phyloP scores from a whole-genome alignment of 1,140 invertebrate genomes.

The Wiebesia pumilae region DNA sequence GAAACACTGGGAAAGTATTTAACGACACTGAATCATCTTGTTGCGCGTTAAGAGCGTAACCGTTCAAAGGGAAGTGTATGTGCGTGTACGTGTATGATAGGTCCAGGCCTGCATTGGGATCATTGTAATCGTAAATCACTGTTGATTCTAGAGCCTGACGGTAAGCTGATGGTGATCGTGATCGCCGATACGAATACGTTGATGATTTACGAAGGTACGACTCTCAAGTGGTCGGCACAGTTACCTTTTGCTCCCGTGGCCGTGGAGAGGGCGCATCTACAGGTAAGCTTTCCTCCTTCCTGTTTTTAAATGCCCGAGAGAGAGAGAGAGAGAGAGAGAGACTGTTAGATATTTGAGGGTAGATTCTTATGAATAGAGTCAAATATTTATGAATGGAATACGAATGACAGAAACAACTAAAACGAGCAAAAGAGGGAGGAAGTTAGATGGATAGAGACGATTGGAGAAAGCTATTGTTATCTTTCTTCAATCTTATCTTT shows the following conservation, averaged over 20 bases:
- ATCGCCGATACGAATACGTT: slow-evolving; percentile 83
- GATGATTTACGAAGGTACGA: slow-evolving; percentile 86
- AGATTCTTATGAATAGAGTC: slow-evolving; percentile 6
- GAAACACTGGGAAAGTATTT: too few relatives aligned
- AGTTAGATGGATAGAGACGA: neutral
- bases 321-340: neutral
- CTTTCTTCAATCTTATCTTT: neutral
- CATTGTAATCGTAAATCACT: slow-evolving; percentile 45
- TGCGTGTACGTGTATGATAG: neutral
- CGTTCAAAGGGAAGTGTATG: neutral
- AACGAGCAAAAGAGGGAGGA: neutral
- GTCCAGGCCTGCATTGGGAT: neutral
- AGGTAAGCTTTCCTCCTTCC: slow-evolving; percentile 69
- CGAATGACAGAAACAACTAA: neutral
- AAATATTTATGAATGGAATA: too few relatives aligned
- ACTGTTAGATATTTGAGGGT: slow-evolving; percentile 1
- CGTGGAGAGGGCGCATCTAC: slow-evolving; percentile 78
- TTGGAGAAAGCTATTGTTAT: too few relatives aligned
- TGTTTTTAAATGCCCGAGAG: neutral
- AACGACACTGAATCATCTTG: too few relatives aligned
- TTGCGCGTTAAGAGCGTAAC: too few relatives aligned
- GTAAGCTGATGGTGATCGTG: slow-evolving; percentile 79
- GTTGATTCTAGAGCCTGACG: slow-evolving; percentile 73
- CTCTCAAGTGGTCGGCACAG: slow-evolving; percentile 90
- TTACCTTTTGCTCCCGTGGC: slow-evolving; percentile 83